Base-by-base conservation (phyloP, 2,797 vertebrate species). In the Diplodus sargus region DNA sequence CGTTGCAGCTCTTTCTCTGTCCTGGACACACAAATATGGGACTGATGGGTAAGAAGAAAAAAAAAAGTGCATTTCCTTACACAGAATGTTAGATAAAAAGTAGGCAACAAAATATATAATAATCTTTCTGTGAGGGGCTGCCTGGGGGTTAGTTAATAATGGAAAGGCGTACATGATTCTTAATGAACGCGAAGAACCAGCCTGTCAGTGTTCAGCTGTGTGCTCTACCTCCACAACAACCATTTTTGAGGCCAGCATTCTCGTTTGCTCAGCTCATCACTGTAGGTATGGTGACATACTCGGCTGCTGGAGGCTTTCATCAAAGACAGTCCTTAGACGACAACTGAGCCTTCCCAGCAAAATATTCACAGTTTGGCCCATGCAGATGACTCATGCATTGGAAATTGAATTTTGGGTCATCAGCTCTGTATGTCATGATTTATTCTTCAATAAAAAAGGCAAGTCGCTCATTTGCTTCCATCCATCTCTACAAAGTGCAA, bases 401-500 rank as follows among this genome's bases (percentile, higher is more conserved):
- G 78, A 75, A 78, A 70, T n/a, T 79, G 12, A 39, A 76, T 67
- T 85, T 73, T 76, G 65, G 79, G 58, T 85, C 71, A 68, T 79
- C 82, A 70, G 83, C 88, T 90, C 74, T 23, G 61, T 43, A 60
- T 72, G 88, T 85, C 85, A 85, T 69, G 54, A 89, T 85, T 86
- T 82, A 88, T 87, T 89, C 84, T 80, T 86, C 83, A 79, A 51
- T 85, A 69, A 43, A 54, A 66, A 72, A 13, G 90, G 89, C 91
- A 89, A 93, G 89, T 92, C 49, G 77, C 90, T 91, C 77, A 53
- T 92, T 90, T 83, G 87, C 90, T 90, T 91, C 82, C 43, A 90
- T 91, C 84, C 70, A 83, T 91, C 89, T 90, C 87, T 85, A 92
- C 89, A 95, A 94, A 95, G 93, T 95, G 93, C 94, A 94, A 94